Base-by-base conservation (phyloP, 2,888 invertebrate species). In the Mythimna impura region DNA sequence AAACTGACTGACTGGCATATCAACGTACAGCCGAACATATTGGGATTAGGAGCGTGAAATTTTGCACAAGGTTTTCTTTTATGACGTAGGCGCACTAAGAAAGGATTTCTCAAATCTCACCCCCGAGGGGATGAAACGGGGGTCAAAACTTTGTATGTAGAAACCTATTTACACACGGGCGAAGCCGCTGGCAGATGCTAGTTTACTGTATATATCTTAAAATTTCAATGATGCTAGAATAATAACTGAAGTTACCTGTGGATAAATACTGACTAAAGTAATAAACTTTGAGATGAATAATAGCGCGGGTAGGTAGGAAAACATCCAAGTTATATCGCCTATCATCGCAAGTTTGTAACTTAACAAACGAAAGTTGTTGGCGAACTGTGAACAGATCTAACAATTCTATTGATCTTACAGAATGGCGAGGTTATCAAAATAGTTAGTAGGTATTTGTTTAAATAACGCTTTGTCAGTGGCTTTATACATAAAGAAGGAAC, bases 261-360 rank as follows among this genome's bases (percentile, higher is more conserved):
- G 62, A 62, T 78, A 77, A 83, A 76, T 72, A 73, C 67, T 60
- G 52, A 63, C 43, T 82, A 65, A 73, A 63, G 77, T 63, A 63
- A 73, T 67, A 76, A 76, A 81, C 69, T 81, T 78, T 55, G 68
- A 58, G 70, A 76, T 82, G 85, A 84, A 84, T 82, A 80, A 84
- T 72, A 78, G 71, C 57, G 30, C 61, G 62, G 67, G 73, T 70
- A 64, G 79, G 47, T 84, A 69, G 69, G 73, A 82, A 78, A 84
- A 84, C 78, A 84, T 72, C 58, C 63, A 84, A 84, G 77, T 84
- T 74, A 85, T 81, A 81, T 80, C 68, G 76, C 70, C 68, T 66
- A 80, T 71, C 71, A 75, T 71, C 57, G 61, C 71, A 78, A 82
- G 70, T 84, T 84, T 68, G 80, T 73, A 76, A 75, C 67, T 82